Conservation (phyloP, 2,797 vertebrate genomes). For the Rhabdophis nuchalis region DNA sequence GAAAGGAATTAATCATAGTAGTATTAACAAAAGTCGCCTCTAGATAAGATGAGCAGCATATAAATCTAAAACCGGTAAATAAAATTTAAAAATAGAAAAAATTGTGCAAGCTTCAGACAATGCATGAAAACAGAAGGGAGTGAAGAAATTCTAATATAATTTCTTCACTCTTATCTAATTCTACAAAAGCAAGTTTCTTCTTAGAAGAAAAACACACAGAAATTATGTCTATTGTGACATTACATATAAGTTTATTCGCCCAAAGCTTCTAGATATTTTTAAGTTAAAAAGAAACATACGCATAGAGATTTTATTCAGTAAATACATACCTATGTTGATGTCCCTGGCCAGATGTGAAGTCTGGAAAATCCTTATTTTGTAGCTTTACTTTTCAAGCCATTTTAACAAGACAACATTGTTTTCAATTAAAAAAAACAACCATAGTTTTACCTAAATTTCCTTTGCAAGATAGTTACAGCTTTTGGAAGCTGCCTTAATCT, state of each 20-base stretch:
- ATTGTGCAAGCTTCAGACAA: background rate
- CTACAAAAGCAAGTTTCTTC: background rate
- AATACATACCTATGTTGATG: background rate
- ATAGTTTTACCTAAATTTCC: slow-evolving; percentile 82
- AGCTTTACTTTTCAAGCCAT: background rate
- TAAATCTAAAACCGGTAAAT: background rate
- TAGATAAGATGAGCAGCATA: background rate
- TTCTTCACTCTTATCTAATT: background rate
- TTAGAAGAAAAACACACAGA: background rate
- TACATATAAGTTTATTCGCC: background rate
- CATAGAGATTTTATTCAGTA: background rate
- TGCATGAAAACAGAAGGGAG: background rate
- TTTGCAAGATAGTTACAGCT: slow-evolving; percentile 82
- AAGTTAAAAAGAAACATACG: background rate
- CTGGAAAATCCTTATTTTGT: background rate
- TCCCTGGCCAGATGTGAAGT: background rate
- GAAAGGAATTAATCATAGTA: background rate
- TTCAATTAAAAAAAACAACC: background rate
- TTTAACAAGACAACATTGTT: background rate
- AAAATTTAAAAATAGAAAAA: background rate
- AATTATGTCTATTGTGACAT: background rate
- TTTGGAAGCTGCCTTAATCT: slow-evolving; percentile 84
- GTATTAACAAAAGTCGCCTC: background rate
- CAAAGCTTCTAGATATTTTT: background rate
- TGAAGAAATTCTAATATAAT: background rate